phyloP scores from a whole-genome alignment of 2,797 vertebrate species.

The Galaxias olidus region DNA sequence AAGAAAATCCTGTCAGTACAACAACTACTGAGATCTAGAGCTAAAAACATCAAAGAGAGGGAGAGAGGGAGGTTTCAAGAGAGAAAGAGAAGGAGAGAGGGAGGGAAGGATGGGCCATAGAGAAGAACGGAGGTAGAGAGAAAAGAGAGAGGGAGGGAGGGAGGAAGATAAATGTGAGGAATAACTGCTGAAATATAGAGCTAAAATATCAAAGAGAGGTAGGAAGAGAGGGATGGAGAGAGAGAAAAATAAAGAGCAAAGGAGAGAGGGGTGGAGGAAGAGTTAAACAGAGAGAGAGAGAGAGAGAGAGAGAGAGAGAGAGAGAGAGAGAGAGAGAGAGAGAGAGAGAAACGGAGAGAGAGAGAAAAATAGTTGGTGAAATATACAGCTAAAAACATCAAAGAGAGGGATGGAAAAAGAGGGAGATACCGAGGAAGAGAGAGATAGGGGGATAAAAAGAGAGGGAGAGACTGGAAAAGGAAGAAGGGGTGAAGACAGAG shows the following conservation, averaged over 20 bases:
- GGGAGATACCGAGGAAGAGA: neutral
- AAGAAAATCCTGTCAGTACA: too few relatives aligned
- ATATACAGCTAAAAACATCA: neutral
- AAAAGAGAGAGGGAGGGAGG: neutral
- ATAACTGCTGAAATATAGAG: constrained; percentile 23
- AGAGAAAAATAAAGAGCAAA: neutral
- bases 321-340: constrained; percentile 3
- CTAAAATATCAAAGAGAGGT: neutral
- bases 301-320: neutral
- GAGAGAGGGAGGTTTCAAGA: neutral
- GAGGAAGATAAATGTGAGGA: neutral
- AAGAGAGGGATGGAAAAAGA: neutral
- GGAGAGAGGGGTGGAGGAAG: too few relatives aligned
- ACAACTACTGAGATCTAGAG: too few relatives aligned
- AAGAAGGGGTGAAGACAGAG: neutral
- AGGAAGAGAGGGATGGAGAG: neutral
- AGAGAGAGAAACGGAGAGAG: neutral
- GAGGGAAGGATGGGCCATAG: neutral
- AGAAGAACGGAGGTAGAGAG: neutral
- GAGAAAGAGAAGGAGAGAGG: neutral
- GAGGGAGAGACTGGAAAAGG: neutral
- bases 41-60: constrained; percentile 1
- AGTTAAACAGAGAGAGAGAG: neutral
- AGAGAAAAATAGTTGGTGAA: constrained; percentile 29
- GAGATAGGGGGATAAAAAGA: neutral